Base-by-base conservation (phyloP, 2,113 vertebrate genomes). In the Nyctereutes procyonoides region DNA sequence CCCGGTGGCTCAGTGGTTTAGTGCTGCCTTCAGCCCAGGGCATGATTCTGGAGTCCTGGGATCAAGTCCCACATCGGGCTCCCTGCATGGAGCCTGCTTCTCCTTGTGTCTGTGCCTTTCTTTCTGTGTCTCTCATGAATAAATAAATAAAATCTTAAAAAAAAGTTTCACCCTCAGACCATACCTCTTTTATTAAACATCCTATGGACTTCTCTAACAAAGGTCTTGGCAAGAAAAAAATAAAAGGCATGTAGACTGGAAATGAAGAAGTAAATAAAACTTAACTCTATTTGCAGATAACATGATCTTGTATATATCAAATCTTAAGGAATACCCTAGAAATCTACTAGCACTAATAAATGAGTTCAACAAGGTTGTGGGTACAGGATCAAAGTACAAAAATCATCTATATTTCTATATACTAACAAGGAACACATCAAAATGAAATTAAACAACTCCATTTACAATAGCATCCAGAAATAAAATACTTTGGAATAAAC, bases 401-500 rank as follows among this genome's bases (percentile, higher is more conserved):
- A 71, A 63, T 62, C 43, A 88, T 12, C n/a, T 83, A 12, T 65
- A 38, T 73, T 96, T 96, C 67, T 81, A 24, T 38, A 82, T 8
- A 76, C 30, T 67, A 55, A 17, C 20, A 65, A 85, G 51, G 43
- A 89, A 26, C 6, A 71, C 83, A 71, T 35, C 16, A 32, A 69
- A 93, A 32, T 67, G 17, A 58, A 60, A 89, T 89, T 93, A 77
- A 84, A 93, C 17, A 4, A 92, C 56, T 62, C 48, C n/a, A 85
- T 84, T 95, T 79, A 71, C 30, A 69, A 89, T 26, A 88, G 55
- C 79, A 62, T 76, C 80, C 90, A 89, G 69, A 89, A 93, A 93
- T 65, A 56, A 56, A 83, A 79, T 51, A 79, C 1, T 28, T 67
- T 55, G 32, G 22, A 86, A 58, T 80, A 35, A 43, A 80, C 32